Base-by-base conservation (phyloP, 2,888 invertebrate genomes). In the Nysson spinosus region DNA sequence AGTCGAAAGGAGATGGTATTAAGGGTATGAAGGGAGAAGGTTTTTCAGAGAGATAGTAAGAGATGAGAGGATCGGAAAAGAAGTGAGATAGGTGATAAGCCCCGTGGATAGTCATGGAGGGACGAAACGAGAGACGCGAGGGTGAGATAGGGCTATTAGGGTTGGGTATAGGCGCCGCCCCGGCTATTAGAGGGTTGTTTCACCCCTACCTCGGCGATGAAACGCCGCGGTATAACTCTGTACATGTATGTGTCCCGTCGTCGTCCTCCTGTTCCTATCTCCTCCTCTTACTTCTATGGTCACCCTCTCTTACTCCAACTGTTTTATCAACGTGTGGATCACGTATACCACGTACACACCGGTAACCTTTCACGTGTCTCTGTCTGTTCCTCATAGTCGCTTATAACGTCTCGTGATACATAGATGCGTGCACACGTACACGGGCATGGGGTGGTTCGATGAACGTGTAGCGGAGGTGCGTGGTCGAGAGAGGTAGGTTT, bases 131-230 rank as follows among this genome's bases (percentile, higher is more conserved):
- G 57, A 69, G 74, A 72, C 75, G 72, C 75, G 76, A 81, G 83
- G 84, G 81, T 78, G 83, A 85, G 83, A 85, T 85, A 85, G 85
- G 84, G 84, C 86, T 85, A 86, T 86, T 85, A 86, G 86, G 84
- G 84, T 79, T 84, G 85, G 84, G 79, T 83, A 78, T 82, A 85
- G 85, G 86, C 86, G 84, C 85, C 86, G 86, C 86, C 86, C 86
- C 82, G 81, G 82, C 86, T 87, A 87, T 87, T 86, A 84, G 86
- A 85, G 86, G 85, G 85, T 85, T 85, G 86, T 86, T 86, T 84
- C 81, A 80, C 78, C 78, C 81, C 78, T 71, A 64, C 69, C 58
- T 55, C 57, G 51, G 60, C 55, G 61, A 40, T 76, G 75, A 73
- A 75, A 76, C 75, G 67, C 50, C 63, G 70, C 49, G 62, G 51